Base-by-base conservation (phyloP, 2,797 vertebrate genomes). In the Molothrus ater region DNA sequence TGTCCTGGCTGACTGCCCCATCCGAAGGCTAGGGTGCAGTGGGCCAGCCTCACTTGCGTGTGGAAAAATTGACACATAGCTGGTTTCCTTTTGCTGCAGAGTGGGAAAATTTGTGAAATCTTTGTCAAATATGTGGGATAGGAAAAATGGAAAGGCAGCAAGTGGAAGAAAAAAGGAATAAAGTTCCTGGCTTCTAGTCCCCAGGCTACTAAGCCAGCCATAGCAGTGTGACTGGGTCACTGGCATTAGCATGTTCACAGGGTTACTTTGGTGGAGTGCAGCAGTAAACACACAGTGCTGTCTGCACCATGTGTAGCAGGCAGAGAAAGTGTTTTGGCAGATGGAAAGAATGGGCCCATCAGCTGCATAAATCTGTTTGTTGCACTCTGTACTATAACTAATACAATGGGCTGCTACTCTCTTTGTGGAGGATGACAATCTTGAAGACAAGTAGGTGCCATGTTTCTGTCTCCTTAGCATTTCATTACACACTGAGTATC, bases 61-160 rank as follows among this genome's bases (percentile, higher is more conserved):
- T 73, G 95, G 96, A 96, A 96, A 95, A 86, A 73, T 57, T 94
- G 90, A 94, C 74, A 81, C 36, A 57, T 63, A 28, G 8, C 26
- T 93, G n/a, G 56, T 95, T 93, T 96, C 94, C 90, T 96, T 94
- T 90, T 70, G 40, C 90, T 92, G 74, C 70, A 79, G 73, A 92
- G 36, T 73, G 86, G 95, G 95, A 96, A 96, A 95, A 75, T 82
- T 76, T 92, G 66, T 94, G 93, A 95, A 93, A 95, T 90, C 92
- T 88, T 56, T 36, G 59, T 91, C 85, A 81, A 63, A 51, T 88
- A 81, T 90, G 70, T 91, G 70, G 60, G 60, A 64, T 48, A 92
- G 92, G 87, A 93, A 94, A 97, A 93, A 92, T 3, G 15, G 68
- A 94, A 94, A 92, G 26, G 53, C 80, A 82, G 73, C 71, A 91